Evolutionary conservation across 2,113 vertebrate genomes (phyloP).

Genomic region (Scalopus aquaticus): DNA sequence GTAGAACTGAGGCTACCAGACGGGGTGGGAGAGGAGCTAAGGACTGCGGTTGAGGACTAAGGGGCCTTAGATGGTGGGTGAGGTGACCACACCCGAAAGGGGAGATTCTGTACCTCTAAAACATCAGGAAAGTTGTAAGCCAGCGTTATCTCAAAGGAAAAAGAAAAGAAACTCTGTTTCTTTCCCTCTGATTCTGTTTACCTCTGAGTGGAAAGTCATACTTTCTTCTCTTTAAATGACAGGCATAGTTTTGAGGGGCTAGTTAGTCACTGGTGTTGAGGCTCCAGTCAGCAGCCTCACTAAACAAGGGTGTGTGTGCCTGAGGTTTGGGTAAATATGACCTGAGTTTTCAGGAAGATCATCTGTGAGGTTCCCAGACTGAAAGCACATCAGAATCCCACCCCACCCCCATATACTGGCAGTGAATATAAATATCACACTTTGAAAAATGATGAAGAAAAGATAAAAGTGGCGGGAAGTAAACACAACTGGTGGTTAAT

Average conservation of each 20-base stretch:
- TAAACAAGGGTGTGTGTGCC: not conserved
- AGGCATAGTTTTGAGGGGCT: not conserved
- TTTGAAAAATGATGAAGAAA: slow-evolving; percentile 54
- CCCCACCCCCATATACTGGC: not conserved
- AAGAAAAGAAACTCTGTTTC: not conserved
- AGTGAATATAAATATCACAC: not conserved
- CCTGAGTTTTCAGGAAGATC: not conserved
- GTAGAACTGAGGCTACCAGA: too few species aligned
- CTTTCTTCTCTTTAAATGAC: not conserved
- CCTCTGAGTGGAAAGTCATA: not conserved
- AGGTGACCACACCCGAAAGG: too few species aligned
- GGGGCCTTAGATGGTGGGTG: too few species aligned
- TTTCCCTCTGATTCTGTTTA: not conserved
- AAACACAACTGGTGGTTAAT: slow-evolving; percentile 44
- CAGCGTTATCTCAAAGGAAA: too few species aligned
- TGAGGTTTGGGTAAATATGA: not conserved
- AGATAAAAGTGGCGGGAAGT: slow-evolving; percentile 46
- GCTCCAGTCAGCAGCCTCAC: not conserved
- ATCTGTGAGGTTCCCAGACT: not conserved
- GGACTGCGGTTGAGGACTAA: too few species aligned
- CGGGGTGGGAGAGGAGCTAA: too few species aligned
- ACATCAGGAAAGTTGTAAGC: too few species aligned
- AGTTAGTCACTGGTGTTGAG: not conserved
- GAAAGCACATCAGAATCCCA: not conserved
- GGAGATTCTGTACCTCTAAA: too few species aligned